Percentiles rank a stretch among this genome's conserved stretches.
phyloP scores from a whole-genome alignment of 37 sponge, comb jelly and placozoan genomes.

The Geodia barretti region DNA sequence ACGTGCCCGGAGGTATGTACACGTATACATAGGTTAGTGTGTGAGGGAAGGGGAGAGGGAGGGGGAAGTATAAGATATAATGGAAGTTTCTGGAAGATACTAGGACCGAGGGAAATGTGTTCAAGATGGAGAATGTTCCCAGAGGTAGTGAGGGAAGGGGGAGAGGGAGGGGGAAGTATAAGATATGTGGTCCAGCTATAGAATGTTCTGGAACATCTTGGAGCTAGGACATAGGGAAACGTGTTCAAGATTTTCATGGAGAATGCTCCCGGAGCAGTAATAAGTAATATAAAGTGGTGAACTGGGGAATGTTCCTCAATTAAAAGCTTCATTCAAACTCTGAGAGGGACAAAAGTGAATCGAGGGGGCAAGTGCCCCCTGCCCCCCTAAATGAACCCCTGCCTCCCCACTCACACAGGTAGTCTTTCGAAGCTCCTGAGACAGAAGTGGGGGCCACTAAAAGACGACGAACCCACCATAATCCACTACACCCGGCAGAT shows the following conservation, averaged over 20 bases:
- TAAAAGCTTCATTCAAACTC: no score
- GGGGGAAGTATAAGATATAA: conserved; percentile 86
- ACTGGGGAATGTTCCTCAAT: no score
- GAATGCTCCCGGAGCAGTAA: neutral
- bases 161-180: no score
- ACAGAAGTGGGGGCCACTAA: conserved; percentile 83
- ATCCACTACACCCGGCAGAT: conserved; percentile 88
- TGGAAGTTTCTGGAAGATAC: conserved; percentile 79
- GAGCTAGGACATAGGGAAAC: no score
- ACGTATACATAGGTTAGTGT: conserved; percentile 48
- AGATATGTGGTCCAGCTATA: no score
- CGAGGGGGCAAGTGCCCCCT: no score
- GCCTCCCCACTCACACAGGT: conserved; percentile 39
- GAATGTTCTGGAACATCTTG: no score
- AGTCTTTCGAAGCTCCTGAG: conserved; percentile 74
- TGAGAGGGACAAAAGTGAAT: no score
- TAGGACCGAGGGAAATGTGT: conserved; percentile 58
- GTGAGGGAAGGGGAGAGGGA: conserved; percentile 32
- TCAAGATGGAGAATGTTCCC: conserved; percentile 92
- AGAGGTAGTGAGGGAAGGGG: conserved; percentile 57
- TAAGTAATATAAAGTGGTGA: no score
- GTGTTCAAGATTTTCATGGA: neutral
- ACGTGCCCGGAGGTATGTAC: conserved; percentile 91
- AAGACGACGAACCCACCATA: conserved; percentile 73
- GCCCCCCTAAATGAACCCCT: no score